Percentiles rank a stretch among this genome's conserved stretches.
These are phyloP conservation scores for Solea solea DNA, from an alignment of 2,113 vertebrate species.

Conservation along the genomic window DNA sequence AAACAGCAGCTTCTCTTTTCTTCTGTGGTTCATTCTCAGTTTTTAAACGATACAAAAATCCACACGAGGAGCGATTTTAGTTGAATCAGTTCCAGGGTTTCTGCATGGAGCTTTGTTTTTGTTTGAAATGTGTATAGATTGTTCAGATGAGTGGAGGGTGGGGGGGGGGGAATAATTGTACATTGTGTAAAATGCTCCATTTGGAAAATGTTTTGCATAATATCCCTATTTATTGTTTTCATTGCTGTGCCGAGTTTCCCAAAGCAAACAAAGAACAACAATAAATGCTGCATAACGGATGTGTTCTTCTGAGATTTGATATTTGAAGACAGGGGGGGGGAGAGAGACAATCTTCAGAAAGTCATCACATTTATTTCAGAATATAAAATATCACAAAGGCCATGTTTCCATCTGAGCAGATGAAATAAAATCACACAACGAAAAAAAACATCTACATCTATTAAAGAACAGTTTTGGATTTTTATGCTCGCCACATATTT, in stretches of 20 bases:
- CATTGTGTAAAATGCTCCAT: slow-evolving; percentile 99
- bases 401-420: slow-evolving; percentile 21
- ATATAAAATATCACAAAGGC: slow-evolving; percentile 66
- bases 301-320: neutral
- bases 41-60: slow-evolving; percentile 61
- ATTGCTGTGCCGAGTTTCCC: slow-evolving; percentile 91
- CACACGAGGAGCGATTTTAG: slow-evolving; percentile 55
- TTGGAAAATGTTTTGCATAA: slow-evolving; percentile 96
- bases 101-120: slow-evolving; percentile 89
- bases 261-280: slow-evolving; percentile 82
- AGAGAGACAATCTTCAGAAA: slow-evolving; percentile 24
- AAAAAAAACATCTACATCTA: neutral
- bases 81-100: slow-evolving; percentile 75
- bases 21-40: slow-evolving; percentile 86
- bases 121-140: slow-evolving; percentile 88
- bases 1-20: slow-evolving; percentile 87
- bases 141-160: slow-evolving; percentile 72
- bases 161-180: slow-evolving; percentile 80
- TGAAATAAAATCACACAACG: slow-evolving; percentile 22
- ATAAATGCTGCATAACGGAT: slow-evolving; percentile 78
- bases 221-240: slow-evolving; percentile 99
- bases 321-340: neutral
- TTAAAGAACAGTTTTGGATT: neutral
- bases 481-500: neutral
- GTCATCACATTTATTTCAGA: slow-evolving; percentile 56